Evolutionary conservation across 2,888 invertebrate species (phyloP).

Genomic region (Loripinus fragilis): DNA sequence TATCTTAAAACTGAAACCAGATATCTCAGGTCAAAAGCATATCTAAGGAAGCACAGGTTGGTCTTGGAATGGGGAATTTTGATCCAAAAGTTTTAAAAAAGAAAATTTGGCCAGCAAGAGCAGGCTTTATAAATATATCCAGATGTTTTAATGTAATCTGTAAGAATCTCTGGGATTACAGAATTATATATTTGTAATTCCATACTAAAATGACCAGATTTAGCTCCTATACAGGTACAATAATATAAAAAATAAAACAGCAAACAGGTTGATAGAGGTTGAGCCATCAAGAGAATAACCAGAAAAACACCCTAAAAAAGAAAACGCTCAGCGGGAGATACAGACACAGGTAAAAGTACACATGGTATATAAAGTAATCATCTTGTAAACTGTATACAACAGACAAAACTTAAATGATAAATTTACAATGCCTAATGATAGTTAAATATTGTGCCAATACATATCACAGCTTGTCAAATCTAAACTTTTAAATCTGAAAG

Average conservation of each 20-base stretch:
- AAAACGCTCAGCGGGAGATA: background rate
- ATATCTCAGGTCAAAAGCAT: too few species aligned
- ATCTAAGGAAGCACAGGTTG: conserved; percentile 15
- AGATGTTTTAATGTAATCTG: background rate
- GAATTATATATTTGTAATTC: background rate
- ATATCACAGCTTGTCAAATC: too few species aligned
- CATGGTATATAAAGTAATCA: background rate
- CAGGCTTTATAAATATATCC: background rate
- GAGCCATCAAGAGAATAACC: background rate
- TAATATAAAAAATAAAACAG: conserved; percentile 4
- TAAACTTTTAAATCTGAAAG: too few species aligned
- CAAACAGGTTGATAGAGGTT: background rate
- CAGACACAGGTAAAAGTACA: conserved; percentile 5
- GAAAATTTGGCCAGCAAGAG: too few species aligned
- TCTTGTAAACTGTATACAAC: too few species aligned
- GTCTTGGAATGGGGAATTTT: background rate
- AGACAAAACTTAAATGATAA: too few species aligned
- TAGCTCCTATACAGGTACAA: conserved; percentile 16
- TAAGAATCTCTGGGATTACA: background rate
- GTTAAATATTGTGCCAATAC: too few species aligned
- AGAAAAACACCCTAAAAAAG: conserved; percentile 4
- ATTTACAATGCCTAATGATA: too few species aligned
- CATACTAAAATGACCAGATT: background rate
- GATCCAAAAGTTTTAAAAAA: background rate
- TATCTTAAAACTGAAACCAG: too few species aligned